phyloP scores from a whole-genome alignment of 2,797 vertebrate species.

The Enteromius treurensis region DNA sequence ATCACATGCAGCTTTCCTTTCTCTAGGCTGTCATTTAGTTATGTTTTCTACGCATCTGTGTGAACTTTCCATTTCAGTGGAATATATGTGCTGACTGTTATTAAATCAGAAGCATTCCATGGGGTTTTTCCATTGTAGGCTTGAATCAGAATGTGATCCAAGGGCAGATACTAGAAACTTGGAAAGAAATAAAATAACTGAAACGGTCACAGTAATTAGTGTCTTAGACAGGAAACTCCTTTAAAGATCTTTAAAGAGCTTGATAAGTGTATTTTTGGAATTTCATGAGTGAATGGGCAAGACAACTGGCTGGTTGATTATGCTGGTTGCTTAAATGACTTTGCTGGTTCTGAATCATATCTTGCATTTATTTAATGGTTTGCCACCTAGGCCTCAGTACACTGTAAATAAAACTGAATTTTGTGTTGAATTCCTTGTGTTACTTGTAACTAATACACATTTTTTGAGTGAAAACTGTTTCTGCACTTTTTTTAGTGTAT shows the following conservation, averaged over 20 bases:
- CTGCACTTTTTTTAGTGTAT: background rate
- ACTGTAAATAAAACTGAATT: background rate
- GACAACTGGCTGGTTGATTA: background rate
- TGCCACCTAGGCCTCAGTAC: background rate
- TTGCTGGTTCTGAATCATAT: background rate
- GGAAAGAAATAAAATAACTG: background rate
- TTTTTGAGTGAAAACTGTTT: too few species aligned
- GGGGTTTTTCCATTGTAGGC: constrained; percentile 39
- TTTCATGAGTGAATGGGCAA: background rate
- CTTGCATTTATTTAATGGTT: background rate
- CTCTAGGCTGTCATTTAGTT: too few species aligned
- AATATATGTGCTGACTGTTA: constrained; percentile 11
- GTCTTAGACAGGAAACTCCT: background rate
- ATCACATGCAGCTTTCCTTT: background rate
- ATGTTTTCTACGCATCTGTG: background rate
- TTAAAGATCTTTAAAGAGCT: background rate
- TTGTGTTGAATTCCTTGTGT: too few species aligned
- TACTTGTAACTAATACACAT: too few species aligned
- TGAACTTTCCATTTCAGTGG: background rate
- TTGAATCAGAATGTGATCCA: constrained; percentile 13
- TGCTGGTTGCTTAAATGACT: background rate
- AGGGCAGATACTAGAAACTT: background rate
- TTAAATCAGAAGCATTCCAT: constrained; percentile 53
- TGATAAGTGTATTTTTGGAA: background rate
- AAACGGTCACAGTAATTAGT: constrained; percentile 1